Conservation (phyloP, 2,888 invertebrate species). For the Sussaba pulchella region DNA sequence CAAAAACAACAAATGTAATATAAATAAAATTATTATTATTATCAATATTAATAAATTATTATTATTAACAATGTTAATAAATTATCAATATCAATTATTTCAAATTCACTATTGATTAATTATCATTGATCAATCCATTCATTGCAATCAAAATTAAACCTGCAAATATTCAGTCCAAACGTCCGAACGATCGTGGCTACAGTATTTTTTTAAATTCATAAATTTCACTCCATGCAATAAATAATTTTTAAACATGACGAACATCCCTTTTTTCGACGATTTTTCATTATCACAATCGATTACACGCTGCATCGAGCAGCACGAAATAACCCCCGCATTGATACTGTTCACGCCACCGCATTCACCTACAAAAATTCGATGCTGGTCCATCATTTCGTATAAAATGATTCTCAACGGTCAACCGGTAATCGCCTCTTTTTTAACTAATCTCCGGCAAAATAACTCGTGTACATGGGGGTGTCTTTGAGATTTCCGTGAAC, state of each 20-base stretch:
- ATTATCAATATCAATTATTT: no score
- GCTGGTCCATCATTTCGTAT: slow-evolving; percentile 40
- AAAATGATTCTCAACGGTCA: slow-evolving; percentile 43
- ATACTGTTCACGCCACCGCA: slow-evolving; percentile 19
- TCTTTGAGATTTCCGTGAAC: slow-evolving; percentile 62
- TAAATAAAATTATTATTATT: no score
- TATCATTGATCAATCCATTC: no score
- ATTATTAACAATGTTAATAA: no score
- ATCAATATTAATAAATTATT: no score
- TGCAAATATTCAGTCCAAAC: no score
- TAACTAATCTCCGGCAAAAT: slow-evolving; percentile 4
- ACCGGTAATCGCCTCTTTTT: slow-evolving; percentile 16
- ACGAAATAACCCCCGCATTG: background rate
- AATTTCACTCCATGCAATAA: background rate
- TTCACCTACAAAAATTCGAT: slow-evolving; percentile 26
- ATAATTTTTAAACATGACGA: background rate
- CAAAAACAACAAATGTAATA: no score
- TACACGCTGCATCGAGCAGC: background rate
- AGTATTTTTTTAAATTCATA: background rate
- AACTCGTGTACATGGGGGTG: slow-evolving; percentile 58
- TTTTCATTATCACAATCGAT: background rate
- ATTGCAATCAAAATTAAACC: no score
- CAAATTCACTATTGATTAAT: no score
- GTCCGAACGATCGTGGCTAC: no score
- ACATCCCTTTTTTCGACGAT: background rate